Base-by-base conservation (phyloP, 1,140 invertebrate genomes). In the Lutraria rhynchaena region DNA sequence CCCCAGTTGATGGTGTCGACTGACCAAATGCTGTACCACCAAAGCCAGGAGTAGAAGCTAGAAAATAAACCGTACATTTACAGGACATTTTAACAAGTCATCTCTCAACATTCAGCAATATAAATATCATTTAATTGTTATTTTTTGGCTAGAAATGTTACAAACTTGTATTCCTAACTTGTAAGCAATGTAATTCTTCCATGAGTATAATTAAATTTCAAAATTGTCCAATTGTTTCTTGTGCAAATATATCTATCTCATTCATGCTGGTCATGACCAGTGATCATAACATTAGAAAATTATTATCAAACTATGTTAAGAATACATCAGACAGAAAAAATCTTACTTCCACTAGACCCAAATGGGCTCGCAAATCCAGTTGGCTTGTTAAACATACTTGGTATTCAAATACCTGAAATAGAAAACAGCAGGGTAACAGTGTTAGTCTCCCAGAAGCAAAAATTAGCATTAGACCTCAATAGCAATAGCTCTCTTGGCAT, bases 1-100 rank as follows among this genome's bases (percentile, higher is more conserved):
- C 46, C 29, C 51, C 65, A 11, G 71, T 15, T 44, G 75, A 27
- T 37, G 83, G 73, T 11, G 83, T 83, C 11, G 78, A 29, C 15
- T 57, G 49, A 17, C 58, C 65, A 11, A 76, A 76, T 51, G 82
- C 78, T 31, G 49, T 55, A 44, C 51, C 33, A 24, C 74, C 76
- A 46, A 51, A 41, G 31, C 60, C 70, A 27, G 73, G 81, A 17
- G 84, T 80, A 24, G 33, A 44, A 3, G 63, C 63, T 67, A 41
- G 9, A 67, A 22, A 44, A 67, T 35, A 17, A 41, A 41, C 5
- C 37, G 15, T 7, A 41, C 37, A 41, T 5, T 7, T 7, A 7
- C 15, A 41, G 15, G 15, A 41, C 15, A 41, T 41, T 41, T 41
- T 41, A 5, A 41, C 5, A 41, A 5, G 11, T 13, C 11, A 4